Evolutionary conservation across 2,797 vertebrate genomes (phyloP), one percentile per base, ranked within the genome.

Genomic region (Sebastes goodei): DNA sequence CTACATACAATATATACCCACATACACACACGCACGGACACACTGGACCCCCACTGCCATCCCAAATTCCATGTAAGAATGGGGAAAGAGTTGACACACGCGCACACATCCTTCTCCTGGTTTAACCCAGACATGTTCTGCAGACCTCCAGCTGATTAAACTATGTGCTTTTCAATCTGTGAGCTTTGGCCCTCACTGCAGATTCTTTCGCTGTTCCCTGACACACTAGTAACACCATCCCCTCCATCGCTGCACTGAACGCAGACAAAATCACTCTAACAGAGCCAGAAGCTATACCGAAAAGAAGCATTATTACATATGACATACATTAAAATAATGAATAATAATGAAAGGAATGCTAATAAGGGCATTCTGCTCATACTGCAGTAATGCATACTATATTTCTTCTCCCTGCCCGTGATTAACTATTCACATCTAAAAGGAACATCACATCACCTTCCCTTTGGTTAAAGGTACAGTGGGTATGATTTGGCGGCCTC

Each of bases 131-230:
- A 76, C 75, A 65, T 80, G 65, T 83, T 93, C 82, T 74, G 33
- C 60, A 66, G 67, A 78, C 78, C 79, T 87, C 80, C 81, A 90
- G 81, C 80, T 90, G 83, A 87, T 89, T 79, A 77, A 76, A 92
- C 81, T 84, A 72, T 53, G 71, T 60, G 59, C 72, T 71, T 78
- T 86, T 75, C 71, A 66, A 32, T 86, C 77, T 83, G 78, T 87
- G 78, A 88, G 82, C 71, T 85, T 81, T 88, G 88, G 89, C 77
- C 29, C 29, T 53, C 3, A 12, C 61, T 69, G 57, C 27, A 80
- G 72, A 88, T 89, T 85, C 82, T 71, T 91, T 69, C 8, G 38
- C 73, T 66, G 83, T 76, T 27, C 61, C 14, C 73, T 56, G 4
- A 85, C 84, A 85, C 84, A 81, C 86, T 85, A 81, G 80, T 80